Evolutionary conservation across 2,888 invertebrate genomes (phyloP), one percentile per base, ranked within the genome.

Genomic region (Uloborus plumipes): DNA sequence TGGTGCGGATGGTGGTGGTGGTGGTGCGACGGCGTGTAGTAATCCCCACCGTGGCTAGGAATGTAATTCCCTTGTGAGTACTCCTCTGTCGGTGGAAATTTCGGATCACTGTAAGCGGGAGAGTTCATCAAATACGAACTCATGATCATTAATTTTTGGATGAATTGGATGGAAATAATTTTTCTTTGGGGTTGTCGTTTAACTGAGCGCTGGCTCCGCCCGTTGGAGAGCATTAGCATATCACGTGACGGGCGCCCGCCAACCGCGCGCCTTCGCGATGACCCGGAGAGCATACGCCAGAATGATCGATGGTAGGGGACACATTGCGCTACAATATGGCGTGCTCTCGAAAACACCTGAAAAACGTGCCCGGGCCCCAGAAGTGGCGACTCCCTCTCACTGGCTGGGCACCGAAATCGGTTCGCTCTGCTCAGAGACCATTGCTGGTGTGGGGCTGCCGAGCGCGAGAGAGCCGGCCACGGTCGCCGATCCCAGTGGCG

Each of bases 21-120:
- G 65, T 79, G 84, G 18, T 72, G 84, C 53, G 71, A 76, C 66
- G 77, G 82, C 79, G 85, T 77, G 81, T 86, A 86, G 84, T 86
- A 87, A 73, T 86, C 86, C 69, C 78, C 84, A 51, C 84, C 84
- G 73, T 84, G 84, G 50, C 74, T 84, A 76, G 89, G 89, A 88
- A 96, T 94, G 90, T 95, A 95, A 90, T 94, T 94, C 86, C 92
- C 93, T 88, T 95, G 95, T 88, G 93, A 94, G 91, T 95, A 95
- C 88, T 95, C 96, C 89, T 97, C 97, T 88, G 92, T 94, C 73
- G 97, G 96, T 85, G 96, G 96, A 91, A 90, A 90, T 87, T 90
- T 90, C 47, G 90, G 90, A 86, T 90, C 90, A 83, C 77, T 76
- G 64, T 79, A 83, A 72, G 80, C 78, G 76, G 85, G 84, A 84